Conservation (phyloP, 2,113 vertebrate species). For the Leuciscus idus region DNA sequence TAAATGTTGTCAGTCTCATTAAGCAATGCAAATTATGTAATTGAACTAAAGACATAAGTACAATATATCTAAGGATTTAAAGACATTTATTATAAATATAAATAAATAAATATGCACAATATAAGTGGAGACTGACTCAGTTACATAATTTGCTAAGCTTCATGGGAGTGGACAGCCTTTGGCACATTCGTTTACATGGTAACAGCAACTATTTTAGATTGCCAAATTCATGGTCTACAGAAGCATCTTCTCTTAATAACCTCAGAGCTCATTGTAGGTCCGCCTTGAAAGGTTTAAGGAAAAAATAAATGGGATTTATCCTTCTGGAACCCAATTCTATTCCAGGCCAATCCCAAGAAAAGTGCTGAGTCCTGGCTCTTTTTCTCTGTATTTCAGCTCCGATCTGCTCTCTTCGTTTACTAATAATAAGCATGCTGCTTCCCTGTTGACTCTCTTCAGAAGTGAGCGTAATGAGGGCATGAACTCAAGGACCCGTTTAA, state of each 20-base stretch:
- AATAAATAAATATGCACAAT: too few relatives aligned
- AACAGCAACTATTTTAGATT: not conserved
- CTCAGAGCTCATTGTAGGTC: not conserved
- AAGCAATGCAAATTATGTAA: too few relatives aligned
- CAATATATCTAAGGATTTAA: too few relatives aligned
- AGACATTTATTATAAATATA: too few relatives aligned
- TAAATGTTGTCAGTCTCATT: too few relatives aligned
- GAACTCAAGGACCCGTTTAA: constrained; percentile 23
- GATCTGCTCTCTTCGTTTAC: constrained; percentile 15
- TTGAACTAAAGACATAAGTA: too few relatives aligned
- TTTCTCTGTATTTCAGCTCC: not conserved
- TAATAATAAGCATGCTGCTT: constrained; percentile 32
- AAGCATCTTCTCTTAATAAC: not conserved
- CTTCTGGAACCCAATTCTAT: not conserved
- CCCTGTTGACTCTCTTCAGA: constrained; percentile 42
- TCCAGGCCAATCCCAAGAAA: constrained; percentile 9
- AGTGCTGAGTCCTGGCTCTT: constrained; percentile 14
- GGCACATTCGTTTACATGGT: not conserved
- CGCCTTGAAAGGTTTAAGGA: not conserved
- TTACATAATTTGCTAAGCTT: not conserved
- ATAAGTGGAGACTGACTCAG: not conserved
- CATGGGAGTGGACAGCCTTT: not conserved
- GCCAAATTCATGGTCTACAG: not conserved
- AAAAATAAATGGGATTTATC: not conserved
- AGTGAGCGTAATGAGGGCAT: constrained; percentile 35